phyloP scores from a whole-genome alignment of 2,113 vertebrate species.

The Istiophorus platypterus region DNA sequence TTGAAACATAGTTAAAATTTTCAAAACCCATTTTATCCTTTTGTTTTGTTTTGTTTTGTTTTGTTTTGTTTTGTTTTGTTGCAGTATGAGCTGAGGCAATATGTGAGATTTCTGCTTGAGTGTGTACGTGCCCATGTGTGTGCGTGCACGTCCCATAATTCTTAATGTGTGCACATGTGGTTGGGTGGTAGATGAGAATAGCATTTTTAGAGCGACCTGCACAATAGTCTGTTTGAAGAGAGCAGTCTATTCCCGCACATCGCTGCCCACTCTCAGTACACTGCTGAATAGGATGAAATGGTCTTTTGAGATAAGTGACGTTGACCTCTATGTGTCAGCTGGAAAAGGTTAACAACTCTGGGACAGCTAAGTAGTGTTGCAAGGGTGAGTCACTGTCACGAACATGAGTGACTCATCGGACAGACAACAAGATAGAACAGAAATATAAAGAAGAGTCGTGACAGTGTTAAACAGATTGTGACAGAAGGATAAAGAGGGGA shows the following conservation, averaged over 20 bases:
- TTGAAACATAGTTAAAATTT: background rate
- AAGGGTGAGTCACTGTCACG: slow-evolving; percentile 72
- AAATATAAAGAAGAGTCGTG: slow-evolving; percentile 53
- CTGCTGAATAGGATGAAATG: slow-evolving; percentile 62
- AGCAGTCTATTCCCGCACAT: slow-evolving; percentile 48
- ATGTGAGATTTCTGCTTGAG: background rate
- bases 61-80: background rate
- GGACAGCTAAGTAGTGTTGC: slow-evolving; percentile 63
- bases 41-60: too few species aligned
- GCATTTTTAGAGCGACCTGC: slow-evolving; percentile 31
- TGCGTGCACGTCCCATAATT: slow-evolving; percentile 1
- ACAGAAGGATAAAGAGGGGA: background rate
- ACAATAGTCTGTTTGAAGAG: slow-evolving; percentile 61
- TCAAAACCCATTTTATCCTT: too few species aligned
- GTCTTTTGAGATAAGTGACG: slow-evolving; percentile 65
- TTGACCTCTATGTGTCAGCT: slow-evolving; percentile 62
- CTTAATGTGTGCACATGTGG: slow-evolving; percentile 38
- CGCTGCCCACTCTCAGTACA: slow-evolving; percentile 38
- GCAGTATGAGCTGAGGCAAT: background rate
- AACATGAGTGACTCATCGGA: slow-evolving; percentile 72
- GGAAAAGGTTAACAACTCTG: slow-evolving; percentile 66
- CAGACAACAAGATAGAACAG: slow-evolving; percentile 32
- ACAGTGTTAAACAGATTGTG: slow-evolving; percentile 44
- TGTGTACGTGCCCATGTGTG: background rate
- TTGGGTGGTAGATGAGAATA: slow-evolving; percentile 50